Evolutionary conservation across 2,113 vertebrate species (phyloP).

Genomic region (Cettia cetti): DNA sequence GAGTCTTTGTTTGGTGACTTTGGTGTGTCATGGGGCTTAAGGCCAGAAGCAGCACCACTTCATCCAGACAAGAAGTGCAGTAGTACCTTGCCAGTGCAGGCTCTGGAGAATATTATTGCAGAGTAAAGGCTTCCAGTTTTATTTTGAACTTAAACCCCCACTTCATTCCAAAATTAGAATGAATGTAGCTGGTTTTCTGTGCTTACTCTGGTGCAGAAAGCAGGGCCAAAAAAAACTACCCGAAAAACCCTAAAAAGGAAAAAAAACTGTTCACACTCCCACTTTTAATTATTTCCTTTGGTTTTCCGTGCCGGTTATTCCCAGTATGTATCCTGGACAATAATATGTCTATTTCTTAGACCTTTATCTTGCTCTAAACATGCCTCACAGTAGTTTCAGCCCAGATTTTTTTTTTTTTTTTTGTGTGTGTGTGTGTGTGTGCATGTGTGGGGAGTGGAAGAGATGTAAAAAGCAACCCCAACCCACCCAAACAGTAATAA

Average conservation of each 20-base stretch:
- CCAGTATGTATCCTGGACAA: neutral
- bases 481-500: neutral
- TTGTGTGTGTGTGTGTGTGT: too few species aligned
- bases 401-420: neutral
- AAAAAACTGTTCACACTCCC: neutral
- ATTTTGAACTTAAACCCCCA: neutral
- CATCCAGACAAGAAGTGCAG: neutral
- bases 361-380: neutral
- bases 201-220: neutral
- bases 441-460: neutral
- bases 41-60: neutral
- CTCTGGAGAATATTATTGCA: neutral
- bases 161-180: neutral
- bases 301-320: neutral
- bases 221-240: accelerated
- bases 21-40: neutral
- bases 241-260: neutral
- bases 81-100: neutral
- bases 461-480: neutral
- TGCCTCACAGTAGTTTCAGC: neutral
- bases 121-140: neutral
- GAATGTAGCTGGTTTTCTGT: neutral
- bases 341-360: neutral
- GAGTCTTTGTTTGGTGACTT: neutral
- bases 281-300: neutral